Base-by-base conservation (phyloP, 2,113 vertebrate species). In the Equus przewalskii region DNA sequence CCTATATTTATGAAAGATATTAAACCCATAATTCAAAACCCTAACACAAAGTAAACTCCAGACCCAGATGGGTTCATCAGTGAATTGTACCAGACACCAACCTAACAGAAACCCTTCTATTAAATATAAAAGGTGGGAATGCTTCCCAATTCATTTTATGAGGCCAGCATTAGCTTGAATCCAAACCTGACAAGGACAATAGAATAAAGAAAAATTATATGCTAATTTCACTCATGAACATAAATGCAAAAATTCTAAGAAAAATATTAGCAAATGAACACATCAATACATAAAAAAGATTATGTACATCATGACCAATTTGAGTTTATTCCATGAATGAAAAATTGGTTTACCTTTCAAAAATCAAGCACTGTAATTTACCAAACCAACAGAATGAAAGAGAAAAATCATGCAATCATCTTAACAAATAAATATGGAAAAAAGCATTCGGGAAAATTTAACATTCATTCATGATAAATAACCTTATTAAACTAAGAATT, bases 21-120 rank as follows among this genome's bases (percentile, higher is more conserved):
- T 82, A 87, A 80, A 56, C 79, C 46, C n/a, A 44, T 21, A 80
- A 54, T 80, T 92, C 28, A 85, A 91, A 95, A 69, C 24, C 16
- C 18, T 93, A 33, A 41, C 44, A 54, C 26, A 58, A 93, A 84
- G 81, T 84, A 93, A 75, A 54, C 3, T 41, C 91, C 51, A 62
- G 36, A 84, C 26, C 15, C 11, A 19, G 7, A 54, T 22, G 70
- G 13, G 46, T 54, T 93, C 60, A 75, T 13, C 21, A 62, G 26
- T 70, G 36, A 58, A 91, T 16, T 81, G 49, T 58, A 58, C 36
- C 56, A 75, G 58, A 44, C 26, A 54, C 19, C 18, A 93, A 85
- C 51, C 58, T 84, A 85, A 75, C 33, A 65, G 70, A 85, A 93
- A 93, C 26, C 19, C n/a, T 93, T 76, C 5, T 64, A 65, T 46